phyloP scores from a whole-genome alignment of 2,888 invertebrate species.

The Apotomis capreana region DNA sequence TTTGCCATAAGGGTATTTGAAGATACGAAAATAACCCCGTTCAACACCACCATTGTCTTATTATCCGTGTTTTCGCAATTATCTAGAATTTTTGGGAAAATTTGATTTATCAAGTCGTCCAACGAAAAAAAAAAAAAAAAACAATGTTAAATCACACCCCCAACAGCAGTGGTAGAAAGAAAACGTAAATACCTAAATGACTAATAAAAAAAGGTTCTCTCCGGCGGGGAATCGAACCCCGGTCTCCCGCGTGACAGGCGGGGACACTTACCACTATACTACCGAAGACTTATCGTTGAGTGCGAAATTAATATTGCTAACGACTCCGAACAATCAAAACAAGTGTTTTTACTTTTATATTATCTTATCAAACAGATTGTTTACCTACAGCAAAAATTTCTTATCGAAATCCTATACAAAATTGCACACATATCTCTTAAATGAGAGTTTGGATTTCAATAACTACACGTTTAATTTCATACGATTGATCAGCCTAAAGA shows the following conservation, averaged over 20 bases:
- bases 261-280: slow-evolving; percentile 42
- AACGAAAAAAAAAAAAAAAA: too few species aligned
- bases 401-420: neutral
- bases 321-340: neutral
- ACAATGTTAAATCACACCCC: too few species aligned
- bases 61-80: too few species aligned
- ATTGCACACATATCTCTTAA: neutral
- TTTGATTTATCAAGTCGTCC: too few species aligned
- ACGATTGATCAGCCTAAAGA: slow-evolving; percentile 2
- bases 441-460: neutral
- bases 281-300: slow-evolving; percentile 26
- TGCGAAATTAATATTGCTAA: slow-evolving; percentile 16
- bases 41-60: too few species aligned
- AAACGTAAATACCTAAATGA: too few species aligned
- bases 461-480: neutral
- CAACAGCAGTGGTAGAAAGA: too few species aligned
- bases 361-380: slow-evolving; percentile 10
- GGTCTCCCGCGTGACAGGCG: slow-evolving; percentile 54
- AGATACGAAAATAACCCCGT: too few species aligned
- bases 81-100: too few species aligned
- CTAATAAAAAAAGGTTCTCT: slow-evolving; percentile 44
- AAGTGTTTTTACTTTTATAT: slow-evolving; percentile 10
- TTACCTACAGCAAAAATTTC: neutral
- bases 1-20: too few species aligned
- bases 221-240: slow-evolving; percentile 63